Evolutionary conservation across 2,113 vertebrate species (phyloP).

Genomic region (Podarcis muralis): DNA sequence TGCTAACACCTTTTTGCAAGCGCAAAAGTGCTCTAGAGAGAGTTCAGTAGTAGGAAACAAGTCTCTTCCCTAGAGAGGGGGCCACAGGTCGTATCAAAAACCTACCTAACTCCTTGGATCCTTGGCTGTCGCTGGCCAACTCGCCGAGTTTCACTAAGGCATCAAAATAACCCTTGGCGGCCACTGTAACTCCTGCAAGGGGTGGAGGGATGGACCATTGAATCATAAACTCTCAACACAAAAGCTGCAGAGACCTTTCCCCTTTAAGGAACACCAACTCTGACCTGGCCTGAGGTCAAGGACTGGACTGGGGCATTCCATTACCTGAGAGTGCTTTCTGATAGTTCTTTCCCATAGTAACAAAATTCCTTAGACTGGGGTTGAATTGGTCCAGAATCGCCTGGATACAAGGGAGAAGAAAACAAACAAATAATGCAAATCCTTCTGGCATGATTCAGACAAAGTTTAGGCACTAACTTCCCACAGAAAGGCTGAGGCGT

Average conservation of each 20-base stretch:
- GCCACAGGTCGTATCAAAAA: not conserved
- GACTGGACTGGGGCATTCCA: not conserved
- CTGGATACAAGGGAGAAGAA: slow-evolving; percentile 52
- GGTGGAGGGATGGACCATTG: not conserved
- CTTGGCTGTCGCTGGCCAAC: slow-evolving; percentile 86
- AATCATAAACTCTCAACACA: not conserved
- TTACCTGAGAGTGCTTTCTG: slow-evolving; percentile 85
- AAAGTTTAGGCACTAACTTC: not conserved
- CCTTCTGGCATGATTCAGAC: not conserved
- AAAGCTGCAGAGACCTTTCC: not conserved
- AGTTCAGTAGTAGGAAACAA: not conserved
- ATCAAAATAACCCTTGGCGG: slow-evolving; percentile 88
- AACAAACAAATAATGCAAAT: not conserved
- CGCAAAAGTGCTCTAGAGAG: not conserved
- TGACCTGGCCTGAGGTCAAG: not conserved
- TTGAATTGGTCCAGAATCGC: slow-evolving; percentile 87
- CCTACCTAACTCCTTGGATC: slow-evolving; percentile 87
- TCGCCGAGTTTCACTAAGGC: slow-evolving; percentile 87
- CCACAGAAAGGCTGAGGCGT: not conserved
- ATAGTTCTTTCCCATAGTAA: slow-evolving; percentile 86
- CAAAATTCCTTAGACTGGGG: slow-evolving; percentile 87
- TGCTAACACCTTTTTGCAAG: not conserved
- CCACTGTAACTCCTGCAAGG: slow-evolving; percentile 80
- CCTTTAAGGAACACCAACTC: not conserved
- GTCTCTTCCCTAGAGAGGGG: not conserved